Percentiles rank a stretch among this genome's conserved stretches.
Conservation (phyloP, 2,888 invertebrate species). For the Diploptera punctata region DNA sequence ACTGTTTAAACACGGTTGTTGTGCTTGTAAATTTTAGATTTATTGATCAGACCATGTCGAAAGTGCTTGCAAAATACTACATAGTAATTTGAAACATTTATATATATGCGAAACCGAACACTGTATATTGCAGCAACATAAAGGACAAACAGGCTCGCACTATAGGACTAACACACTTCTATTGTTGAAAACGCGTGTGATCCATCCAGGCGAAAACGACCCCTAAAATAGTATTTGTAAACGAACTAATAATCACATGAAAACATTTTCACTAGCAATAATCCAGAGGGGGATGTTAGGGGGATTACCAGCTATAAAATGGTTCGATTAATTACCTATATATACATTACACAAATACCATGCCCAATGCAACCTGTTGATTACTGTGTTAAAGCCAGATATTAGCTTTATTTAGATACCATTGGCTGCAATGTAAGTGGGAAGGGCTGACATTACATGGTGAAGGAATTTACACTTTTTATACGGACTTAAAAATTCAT, state of each 20-base stretch:
- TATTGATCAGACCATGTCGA: too few species aligned
- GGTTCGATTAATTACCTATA: conserved; percentile 37
- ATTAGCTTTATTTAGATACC: conserved; percentile 18
- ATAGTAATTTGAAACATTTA: too few species aligned
- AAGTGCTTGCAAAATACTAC: too few species aligned
- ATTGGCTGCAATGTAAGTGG: not conserved
- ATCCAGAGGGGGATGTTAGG: conserved; percentile 25
- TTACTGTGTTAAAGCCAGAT: conserved; percentile 30
- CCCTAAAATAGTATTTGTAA: conserved; percentile 36
- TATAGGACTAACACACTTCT: not conserved
- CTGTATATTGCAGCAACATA: too few species aligned
- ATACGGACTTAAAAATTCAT: not conserved
- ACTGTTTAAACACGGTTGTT: too few species aligned
- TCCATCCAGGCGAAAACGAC: conserved; percentile 12
- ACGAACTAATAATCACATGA: conserved; percentile 37
- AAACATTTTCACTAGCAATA: conserved; percentile 36
- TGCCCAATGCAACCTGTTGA: conserved; percentile 33
- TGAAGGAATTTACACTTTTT: not conserved
- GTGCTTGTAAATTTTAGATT: too few species aligned
- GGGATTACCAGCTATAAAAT: conserved; percentile 37
- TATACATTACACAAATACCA: conserved; percentile 31
- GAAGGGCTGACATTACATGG: not conserved
- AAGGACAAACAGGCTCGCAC: not conserved
- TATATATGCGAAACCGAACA: too few species aligned
- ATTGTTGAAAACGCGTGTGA: conserved; percentile 10